Evolutionary conservation across 2,888 invertebrate species (phyloP).

Genomic region (Mallateleia sp.): DNA sequence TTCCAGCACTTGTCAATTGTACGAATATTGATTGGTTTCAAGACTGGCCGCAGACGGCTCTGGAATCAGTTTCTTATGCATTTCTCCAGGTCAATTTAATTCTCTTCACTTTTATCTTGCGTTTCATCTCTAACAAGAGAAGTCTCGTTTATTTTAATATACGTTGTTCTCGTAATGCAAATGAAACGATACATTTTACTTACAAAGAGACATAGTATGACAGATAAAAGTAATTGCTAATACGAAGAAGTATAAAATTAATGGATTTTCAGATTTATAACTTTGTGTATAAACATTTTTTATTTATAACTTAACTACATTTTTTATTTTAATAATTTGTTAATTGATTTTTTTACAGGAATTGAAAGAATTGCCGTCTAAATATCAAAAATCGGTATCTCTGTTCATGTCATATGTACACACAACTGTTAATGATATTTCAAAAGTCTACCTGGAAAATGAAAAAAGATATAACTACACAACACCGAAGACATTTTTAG

Average conservation of each 20-base stretch:
- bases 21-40: conserved; percentile 99
- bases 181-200: conserved; percentile 19
- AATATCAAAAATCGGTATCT: conserved; percentile 91
- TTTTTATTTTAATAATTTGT: no score
- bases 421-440: conserved; percentile 96
- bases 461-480: conserved; percentile 98
- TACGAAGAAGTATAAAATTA: not conserved
- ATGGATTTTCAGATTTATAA: no score
- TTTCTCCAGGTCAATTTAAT: conserved; percentile 93
- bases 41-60: conserved; percentile 98
- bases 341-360: no score
- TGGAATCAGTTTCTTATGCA: conserved; percentile 96
- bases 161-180: not conserved
- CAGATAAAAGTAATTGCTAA: not conserved
- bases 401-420: conserved; percentile 98
- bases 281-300: no score
- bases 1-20: conserved; percentile 98
- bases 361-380: conserved; percentile 89
- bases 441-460: conserved; percentile 94
- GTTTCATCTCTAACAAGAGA: not conserved
- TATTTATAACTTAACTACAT: no score
- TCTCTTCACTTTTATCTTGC: conserved; percentile 6
- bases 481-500: conserved; percentile 98
- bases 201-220: not conserved
- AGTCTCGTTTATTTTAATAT: conserved; percentile 4